Percentiles rank a stretch among this genome's conserved stretches.
Conservation (phyloP, 2,888 invertebrate genomes). For the Mongoloraphidia duomilia region DNA sequence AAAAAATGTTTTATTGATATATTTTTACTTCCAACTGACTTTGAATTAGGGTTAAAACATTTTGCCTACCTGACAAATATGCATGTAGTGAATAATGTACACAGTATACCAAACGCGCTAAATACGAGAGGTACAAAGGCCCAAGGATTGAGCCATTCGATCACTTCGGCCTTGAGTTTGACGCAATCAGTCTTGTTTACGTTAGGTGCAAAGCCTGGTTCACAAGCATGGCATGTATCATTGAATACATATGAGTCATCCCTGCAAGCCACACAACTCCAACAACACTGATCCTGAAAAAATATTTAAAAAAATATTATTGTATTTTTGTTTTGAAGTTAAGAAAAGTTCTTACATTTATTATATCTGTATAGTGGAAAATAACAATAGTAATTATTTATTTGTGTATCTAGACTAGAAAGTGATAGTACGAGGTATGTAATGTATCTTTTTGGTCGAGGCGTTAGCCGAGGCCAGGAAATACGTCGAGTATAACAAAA, state of each 20-base stretch:
- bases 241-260: constrained; percentile 45
- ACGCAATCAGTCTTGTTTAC: constrained; percentile 35
- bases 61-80: constrained; percentile 35
- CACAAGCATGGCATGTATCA: constrained; percentile 42
- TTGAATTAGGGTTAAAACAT: too few relatives aligned
- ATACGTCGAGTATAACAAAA: too few relatives aligned
- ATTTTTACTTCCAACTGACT: too few relatives aligned
- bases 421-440: too few relatives aligned
- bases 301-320: constrained; percentile 1
- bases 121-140: constrained; percentile 47
- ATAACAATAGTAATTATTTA: too few relatives aligned
- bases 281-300: constrained; percentile 46
- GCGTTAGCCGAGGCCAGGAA: too few relatives aligned
- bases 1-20: too few relatives aligned
- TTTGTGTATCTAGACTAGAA: constrained; percentile 1
- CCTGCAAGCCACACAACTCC: constrained; percentile 52
- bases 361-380: neutral
- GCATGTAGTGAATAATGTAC: constrained; percentile 43
- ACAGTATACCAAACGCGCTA: constrained; percentile 43
- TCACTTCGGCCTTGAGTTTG: constrained; percentile 39
- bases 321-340: too few relatives aligned
- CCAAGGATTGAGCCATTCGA: constrained; percentile 51
- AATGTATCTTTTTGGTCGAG: too few relatives aligned
- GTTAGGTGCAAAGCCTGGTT: constrained; percentile 37
- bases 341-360: neutral